phyloP scores from a whole-genome alignment of 2,113 vertebrate genomes.

The Pandion haliaetus region DNA sequence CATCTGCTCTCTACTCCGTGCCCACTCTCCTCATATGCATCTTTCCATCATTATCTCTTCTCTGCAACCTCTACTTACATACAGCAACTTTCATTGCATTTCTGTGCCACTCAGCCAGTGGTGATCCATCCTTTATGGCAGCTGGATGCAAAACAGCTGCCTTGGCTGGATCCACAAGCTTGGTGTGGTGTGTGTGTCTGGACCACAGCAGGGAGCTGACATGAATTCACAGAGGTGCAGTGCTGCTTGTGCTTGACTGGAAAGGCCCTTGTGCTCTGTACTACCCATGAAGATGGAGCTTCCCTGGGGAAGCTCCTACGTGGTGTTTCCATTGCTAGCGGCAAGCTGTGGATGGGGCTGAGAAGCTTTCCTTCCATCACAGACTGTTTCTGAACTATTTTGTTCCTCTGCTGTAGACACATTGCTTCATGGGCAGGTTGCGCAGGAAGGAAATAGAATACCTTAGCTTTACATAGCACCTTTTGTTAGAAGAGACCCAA shows the following conservation, averaged over 20 bases:
- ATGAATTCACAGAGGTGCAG: not conserved
- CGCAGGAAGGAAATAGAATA: not conserved
- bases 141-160: not conserved
- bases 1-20: not conserved
- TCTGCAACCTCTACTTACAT: not conserved
- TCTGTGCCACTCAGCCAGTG: not conserved
- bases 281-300: not conserved
- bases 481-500: not conserved
- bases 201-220: rapidly evolving
- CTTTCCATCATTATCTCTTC: not conserved
- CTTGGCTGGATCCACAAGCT: not conserved
- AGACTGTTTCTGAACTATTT: not conserved
- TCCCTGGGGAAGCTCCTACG: not conserved
- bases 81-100: rapidly evolving
- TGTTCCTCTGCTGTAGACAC: rapidly evolving
- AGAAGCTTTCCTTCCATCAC: not conserved
- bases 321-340: not conserved
- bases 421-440: not conserved
- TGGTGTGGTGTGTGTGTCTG: rapidly evolving
- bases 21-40: not conserved
- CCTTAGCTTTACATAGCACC: not conserved
- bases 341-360: not conserved
- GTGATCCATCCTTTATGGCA: not conserved
- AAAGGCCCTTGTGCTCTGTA: not conserved
- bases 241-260: not conserved